Percentiles rank a stretch among this genome's conserved stretches.
Evolutionary conservation across 2,888 invertebrate genomes (phyloP).

Genomic region (Sympetrum striolatum): DNA sequence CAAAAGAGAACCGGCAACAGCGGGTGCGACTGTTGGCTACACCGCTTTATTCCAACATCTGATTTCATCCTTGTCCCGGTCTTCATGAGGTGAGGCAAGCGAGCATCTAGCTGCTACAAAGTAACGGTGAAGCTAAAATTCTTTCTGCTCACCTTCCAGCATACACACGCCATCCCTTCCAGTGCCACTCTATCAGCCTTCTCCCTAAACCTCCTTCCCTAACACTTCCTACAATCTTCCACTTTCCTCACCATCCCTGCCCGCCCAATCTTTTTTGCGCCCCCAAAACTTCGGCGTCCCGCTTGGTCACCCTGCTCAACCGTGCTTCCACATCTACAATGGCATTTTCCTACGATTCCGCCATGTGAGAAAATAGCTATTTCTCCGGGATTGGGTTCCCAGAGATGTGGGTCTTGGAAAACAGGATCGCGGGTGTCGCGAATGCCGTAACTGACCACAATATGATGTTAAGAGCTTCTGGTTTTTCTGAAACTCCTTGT

Average conservation of each 20-base stretch:
- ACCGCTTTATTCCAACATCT: conserved; percentile 17
- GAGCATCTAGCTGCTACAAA: conserved; percentile 32
- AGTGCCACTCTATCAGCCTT: neutral
- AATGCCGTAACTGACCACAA: too few species aligned
- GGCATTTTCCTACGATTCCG: too few species aligned
- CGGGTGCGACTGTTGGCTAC: conserved; percentile 17
- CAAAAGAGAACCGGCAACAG: conserved; percentile 20
- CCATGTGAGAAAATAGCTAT: too few species aligned
- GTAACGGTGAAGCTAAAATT: conserved; percentile 37
- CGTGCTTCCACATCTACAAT: too few species aligned
- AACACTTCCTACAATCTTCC: neutral
- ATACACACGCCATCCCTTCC: neutral
- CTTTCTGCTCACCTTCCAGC: conserved; percentile 27
- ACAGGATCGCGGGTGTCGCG: too few species aligned
- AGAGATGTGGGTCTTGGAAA: too few species aligned
- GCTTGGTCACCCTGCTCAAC: too few species aligned
- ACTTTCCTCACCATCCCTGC: neutral
- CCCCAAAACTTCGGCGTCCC: neutral
- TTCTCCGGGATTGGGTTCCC: too few species aligned
- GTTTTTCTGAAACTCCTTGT: too few species aligned
- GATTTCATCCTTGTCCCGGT: conserved; percentile 36
- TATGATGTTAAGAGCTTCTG: too few species aligned
- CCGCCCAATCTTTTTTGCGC: neutral
- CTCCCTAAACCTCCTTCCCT: neutral
- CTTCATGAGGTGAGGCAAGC: conserved; percentile 35